These are phyloP conservation scores for Meriones unguiculatus DNA, from an alignment of 2,113 vertebrate species.

Conservation along the genomic window DNA sequence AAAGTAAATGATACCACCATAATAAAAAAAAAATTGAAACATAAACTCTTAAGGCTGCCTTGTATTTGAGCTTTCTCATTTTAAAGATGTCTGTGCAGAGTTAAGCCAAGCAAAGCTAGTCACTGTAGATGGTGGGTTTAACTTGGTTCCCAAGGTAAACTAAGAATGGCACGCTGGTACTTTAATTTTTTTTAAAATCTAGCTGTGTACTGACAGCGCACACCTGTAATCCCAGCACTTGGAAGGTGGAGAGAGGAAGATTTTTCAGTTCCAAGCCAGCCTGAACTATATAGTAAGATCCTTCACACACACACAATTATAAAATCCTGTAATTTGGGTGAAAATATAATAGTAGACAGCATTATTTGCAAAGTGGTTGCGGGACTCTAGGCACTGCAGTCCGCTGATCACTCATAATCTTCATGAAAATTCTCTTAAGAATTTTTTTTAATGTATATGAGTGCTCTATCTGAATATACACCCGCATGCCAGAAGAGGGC, in stretches of 20 bases:
- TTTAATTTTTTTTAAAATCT: neutral
- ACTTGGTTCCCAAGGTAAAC: slow-evolving; percentile 39
- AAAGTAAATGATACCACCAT: slow-evolving; percentile 83
- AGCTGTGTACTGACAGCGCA: neutral
- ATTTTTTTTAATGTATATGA: too few relatives aligned
- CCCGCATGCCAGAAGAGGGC: too few relatives aligned
- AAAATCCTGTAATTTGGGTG: neutral
- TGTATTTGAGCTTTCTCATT: slow-evolving; percentile 60
- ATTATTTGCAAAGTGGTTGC: neutral
- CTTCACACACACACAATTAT: neutral
- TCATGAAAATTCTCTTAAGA: neutral
- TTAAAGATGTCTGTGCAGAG: neutral
- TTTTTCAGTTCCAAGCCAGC: neutral
- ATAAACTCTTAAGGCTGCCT: neutral
- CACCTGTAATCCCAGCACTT: neutral
- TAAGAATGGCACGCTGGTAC: neutral
- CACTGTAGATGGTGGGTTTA: neutral
- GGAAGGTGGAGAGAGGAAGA: neutral
- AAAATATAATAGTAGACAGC: neutral
- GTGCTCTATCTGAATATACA: too few relatives aligned
- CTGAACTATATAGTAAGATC: neutral
- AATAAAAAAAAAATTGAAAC: slow-evolving; percentile 81
- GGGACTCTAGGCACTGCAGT: neutral
- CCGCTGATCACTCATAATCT: neutral
- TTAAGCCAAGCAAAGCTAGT: neutral